Base-by-base conservation (phyloP, 2,797 vertebrate species). In the Mus spretus region DNA sequence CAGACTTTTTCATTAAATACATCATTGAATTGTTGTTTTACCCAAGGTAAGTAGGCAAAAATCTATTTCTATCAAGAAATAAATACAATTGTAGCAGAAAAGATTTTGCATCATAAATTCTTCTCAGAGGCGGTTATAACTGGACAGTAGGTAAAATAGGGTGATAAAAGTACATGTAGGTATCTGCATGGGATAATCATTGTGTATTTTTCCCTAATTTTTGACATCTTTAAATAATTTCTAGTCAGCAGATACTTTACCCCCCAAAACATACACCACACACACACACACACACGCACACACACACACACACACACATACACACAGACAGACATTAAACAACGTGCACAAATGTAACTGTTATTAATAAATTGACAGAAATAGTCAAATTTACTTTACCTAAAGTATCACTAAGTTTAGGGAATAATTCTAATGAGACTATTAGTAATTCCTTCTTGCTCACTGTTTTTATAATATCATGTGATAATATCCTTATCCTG, bases 11-110 rank as follows among this genome's bases (percentile, higher is more conserved):
- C 61, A 82, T 79, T 82, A 86, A 40, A 20, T 79, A 70, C 17
- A 65, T 40, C 31, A 44, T 61, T 90, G 40, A 88, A 67, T 72
- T 85, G 72, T 79, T 89, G 12, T 78, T 77, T 88, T 53, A 63
- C 72, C 81, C 20, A 4, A 79, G 90, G 77, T 72, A 55, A 81
- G 65, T 63, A 95, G 44, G 78, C n/a, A 37, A 24, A 72, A 34
- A n/a, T 10, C 4, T 53, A n/a, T 15, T 77, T 94, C 31, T 89
- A 9, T 63, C 61, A 57, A 19, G 19, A 90, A 75, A 4, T 86
- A 12, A 15, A 12, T 55, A 61, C 0, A 47, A 31, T 81, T 85
- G 11, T 47, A 82, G 44, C 4, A 91, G 24, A 57, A 77, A 95
- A 90, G n/a, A 86, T 44, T 0, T 3, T 55, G 22, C 20, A 50